Evolutionary conservation across 1,140 invertebrate species (phyloP), one percentile per base, ranked within the genome.

Genomic region (Orussus abietinus): DNA sequence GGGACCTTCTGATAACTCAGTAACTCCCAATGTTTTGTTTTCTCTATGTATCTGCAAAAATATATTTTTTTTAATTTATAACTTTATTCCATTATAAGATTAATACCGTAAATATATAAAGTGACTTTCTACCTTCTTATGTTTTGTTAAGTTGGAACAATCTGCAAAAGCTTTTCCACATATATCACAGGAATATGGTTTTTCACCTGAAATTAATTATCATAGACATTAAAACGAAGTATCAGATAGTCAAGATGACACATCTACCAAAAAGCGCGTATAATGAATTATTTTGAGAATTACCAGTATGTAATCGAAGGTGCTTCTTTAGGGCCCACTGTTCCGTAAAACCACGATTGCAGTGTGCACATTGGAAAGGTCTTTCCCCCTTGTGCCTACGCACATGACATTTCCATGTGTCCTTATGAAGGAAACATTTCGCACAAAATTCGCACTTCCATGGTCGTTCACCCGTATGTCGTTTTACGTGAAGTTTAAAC

Each of bases 161-260:
- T 85, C 81, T 0, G 81, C 76, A 62, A 91, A 91, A 14, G 80
- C 76, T 68, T 88, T 87, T 2, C 77, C 75, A 60, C 87, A 90
- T n/a, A 83, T 57, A 10, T 78, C 75, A 62, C 88, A 90, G 30
- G 77, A 77, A 57, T 87, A 87, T 3, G 86, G 87, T 54, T 88
- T 88, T 60, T 90, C 87, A 22, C 82, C 82, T 82, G 47, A 9
- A 49, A 58, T 50, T 31, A 34, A 44, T 42, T 35, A 48, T 13
- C 12, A 45, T 10, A 11, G 41, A 50, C 28, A 55, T 32, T 47
- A 14, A 33, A 33, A 7, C 22, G 6, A 25, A 7, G n/a, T n/a
- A n/a, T n/a, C n/a, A n/a, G n/a, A n/a, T n/a, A n/a, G n/a, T n/a
- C n/a, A n/a, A n/a, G n/a, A n/a, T n/a, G n/a, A n/a, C n/a, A n/a